Percentiles rank a stretch among this genome's conserved stretches.
These are phyloP conservation scores for Mixornis gularis DNA, from an alignment of 2,113 vertebrate species.

Conservation along the genomic window DNA sequence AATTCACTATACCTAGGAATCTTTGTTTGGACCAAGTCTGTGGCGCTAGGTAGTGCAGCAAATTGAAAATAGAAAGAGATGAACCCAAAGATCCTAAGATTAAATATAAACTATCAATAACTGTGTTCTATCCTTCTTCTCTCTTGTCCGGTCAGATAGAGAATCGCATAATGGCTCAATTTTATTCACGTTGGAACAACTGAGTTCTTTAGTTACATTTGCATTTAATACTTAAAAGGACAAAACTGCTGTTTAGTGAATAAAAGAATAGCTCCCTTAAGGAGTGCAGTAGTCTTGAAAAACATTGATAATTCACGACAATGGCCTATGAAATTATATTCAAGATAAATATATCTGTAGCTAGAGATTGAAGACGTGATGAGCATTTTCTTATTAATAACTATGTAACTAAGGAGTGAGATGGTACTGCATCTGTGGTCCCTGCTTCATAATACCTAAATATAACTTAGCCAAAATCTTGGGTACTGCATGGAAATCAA, in stretches of 20 bases:
- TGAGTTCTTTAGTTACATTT: neutral
- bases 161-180: neutral
- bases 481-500: neutral
- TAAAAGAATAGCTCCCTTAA: neutral
- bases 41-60: neutral
- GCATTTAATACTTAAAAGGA: neutral
- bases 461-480: neutral
- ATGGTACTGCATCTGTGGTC: neutral
- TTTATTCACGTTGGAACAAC: neutral
- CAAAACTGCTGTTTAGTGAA: neutral
- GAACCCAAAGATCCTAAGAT: neutral
- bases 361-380: neutral
- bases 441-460: neutral
- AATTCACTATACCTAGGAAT: fast-evolving
- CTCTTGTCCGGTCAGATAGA: neutral
- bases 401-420: neutral
- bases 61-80: neutral
- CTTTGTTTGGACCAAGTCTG: neutral
- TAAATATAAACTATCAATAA: neutral
- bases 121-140: neutral
- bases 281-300: neutral
- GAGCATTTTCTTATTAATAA: neutral
- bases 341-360: neutral
- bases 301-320: fast-evolving
- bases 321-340: neutral